Base-by-base conservation (phyloP, 1,140 invertebrate genomes). In the Caenorhabditis brenneri region DNA sequence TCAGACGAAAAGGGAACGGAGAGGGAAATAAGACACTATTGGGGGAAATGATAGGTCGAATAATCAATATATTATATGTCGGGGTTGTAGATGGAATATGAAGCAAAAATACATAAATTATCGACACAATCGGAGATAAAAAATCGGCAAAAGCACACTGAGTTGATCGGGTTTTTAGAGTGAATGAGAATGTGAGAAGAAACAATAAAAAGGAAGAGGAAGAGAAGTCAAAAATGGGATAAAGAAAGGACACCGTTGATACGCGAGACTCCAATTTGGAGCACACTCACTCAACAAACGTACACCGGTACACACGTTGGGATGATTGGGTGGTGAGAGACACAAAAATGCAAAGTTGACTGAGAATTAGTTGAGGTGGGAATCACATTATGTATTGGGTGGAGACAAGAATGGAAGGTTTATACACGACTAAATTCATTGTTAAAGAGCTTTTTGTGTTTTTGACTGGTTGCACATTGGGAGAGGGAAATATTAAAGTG, bases 361-460 rank as follows among this genome's bases (percentile, higher is more conserved):
- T 74, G 33, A 74, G 65, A 74, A 74, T 42, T 74, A 74, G 65
- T 74, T 42, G 36, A 74, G 65, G 65, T 42, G 36, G 53, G 58
- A 65, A 74, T 42, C 36, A 74, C 65, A 42, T 74, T 74, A 74
- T 74, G 65, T 39, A 16, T 74, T 74, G 36, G 33, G 29, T 4
- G 9, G 29, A 65, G 58, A 65, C 58, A 65, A 65, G 58, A 65
- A 65, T 65, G 58, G 16, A 24, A 58, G 36, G 3, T 39, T 74
- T 74, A 46, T 74, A 65, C 65, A 74, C 65, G 65, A 74, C 65
- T 74, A 42, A 74, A 74, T 74, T 29, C 36, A 74, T 6, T 42
- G 65, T 74, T 74, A 74, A 74, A 74, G 36, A 74, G 65, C 65
- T 74, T 74, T 74, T 74, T 74, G 58, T 74, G 65, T 74, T 39